Conservation (phyloP, 2,888 invertebrate species). For the Xestia sexstrigata region DNA sequence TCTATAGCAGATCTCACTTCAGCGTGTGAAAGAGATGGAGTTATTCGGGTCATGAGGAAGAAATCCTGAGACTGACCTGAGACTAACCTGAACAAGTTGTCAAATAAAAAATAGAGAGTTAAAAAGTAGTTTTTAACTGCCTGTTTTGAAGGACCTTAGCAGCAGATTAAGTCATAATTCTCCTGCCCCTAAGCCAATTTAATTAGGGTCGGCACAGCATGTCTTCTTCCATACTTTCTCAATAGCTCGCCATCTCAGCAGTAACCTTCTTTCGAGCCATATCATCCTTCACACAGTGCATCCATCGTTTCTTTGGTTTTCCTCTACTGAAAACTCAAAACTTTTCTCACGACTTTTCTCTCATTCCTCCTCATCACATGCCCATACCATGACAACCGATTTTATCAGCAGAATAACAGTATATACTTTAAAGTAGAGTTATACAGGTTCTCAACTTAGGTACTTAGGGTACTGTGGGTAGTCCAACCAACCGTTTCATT, state of each 20-base stretch:
- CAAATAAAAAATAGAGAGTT: no score
- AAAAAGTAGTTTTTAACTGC: no score
- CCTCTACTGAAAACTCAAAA: background rate
- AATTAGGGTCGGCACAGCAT: background rate
- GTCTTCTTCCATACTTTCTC: background rate
- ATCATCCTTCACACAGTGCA: background rate
- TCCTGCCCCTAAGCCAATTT: background rate
- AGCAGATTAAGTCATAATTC: background rate
- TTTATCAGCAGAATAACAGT: background rate
- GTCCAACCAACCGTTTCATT: slow-evolving; percentile 2
- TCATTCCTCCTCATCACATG: background rate
- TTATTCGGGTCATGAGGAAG: background rate
- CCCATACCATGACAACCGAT: background rate
- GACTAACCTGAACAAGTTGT: no score
- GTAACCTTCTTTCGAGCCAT: background rate
- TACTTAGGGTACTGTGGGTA: background rate
- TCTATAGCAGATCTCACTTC: background rate
- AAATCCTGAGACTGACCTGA: background rate
- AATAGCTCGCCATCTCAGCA: background rate
- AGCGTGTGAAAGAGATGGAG: no score
- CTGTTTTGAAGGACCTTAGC: background rate
- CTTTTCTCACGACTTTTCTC: background rate
- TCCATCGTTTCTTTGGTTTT: background rate
- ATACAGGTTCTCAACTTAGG: background rate
- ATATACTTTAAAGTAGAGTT: background rate